phyloP scores from a whole-genome alignment of 2,797 vertebrate genomes.

The Chrysolophus pictus region DNA sequence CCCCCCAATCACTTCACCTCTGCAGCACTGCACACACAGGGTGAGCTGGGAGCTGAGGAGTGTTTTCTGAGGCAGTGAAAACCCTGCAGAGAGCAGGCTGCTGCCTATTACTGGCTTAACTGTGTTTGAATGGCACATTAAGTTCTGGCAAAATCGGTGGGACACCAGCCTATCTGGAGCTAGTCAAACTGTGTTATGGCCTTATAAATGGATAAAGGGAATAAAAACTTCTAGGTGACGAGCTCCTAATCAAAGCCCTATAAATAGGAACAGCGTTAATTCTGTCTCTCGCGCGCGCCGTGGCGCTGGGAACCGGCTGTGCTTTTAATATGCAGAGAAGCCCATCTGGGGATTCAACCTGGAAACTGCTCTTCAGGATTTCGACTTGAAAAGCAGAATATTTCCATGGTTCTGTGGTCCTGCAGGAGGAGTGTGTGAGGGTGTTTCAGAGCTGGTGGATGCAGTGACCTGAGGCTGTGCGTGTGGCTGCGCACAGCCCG shows the following conservation, averaged over 20 bases:
- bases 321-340: constrained; percentile 54
- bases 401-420: background rate
- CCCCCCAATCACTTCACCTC: background rate
- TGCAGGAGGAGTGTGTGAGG: background rate
- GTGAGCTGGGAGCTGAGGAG: background rate
- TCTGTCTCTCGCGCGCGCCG: background rate
- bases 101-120: constrained; percentile 70
- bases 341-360: constrained; percentile 56
- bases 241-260: constrained; percentile 75
- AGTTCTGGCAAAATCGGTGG: constrained; percentile 68
- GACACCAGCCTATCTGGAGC: constrained; percentile 56
- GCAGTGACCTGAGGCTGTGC: background rate
- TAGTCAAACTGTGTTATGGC: constrained; percentile 73
- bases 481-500: background rate
- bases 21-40: accelerated
- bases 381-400: constrained; percentile 29
- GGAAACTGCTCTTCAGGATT: constrained; percentile 62
- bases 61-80: constrained; percentile 37
- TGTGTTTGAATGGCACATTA: constrained; percentile 71
- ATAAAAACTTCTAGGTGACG: constrained; percentile 67
- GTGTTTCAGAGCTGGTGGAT: background rate
- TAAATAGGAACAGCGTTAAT: constrained; percentile 72
- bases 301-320: constrained; percentile 6
- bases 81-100: constrained; percentile 38
- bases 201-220: constrained; percentile 76